A percentile compares a stretch with the other conserved stretches of the same genome.
phyloP scores from a whole-genome alignment of 2,888 invertebrate species.

The Galerucella pusilla region DNA sequence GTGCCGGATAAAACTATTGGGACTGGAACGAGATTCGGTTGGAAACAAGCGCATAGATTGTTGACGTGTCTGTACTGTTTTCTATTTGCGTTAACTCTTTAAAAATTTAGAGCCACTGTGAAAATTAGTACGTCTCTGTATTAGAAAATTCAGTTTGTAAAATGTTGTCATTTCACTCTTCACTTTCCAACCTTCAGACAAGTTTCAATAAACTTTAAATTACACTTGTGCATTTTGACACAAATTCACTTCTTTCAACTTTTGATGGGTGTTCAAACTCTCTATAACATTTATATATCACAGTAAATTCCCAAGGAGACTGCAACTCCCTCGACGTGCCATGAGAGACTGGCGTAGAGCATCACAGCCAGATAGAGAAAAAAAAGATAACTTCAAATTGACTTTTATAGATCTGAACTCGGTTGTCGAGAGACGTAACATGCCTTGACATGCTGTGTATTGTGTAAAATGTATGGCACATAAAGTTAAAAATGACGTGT shows the following conservation, averaged over 20 bases:
- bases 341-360: slow-evolving; percentile 11
- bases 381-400: slow-evolving; percentile 24
- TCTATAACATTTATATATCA: not conserved
- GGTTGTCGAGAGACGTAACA: slow-evolving; percentile 23
- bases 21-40: too few relatives aligned
- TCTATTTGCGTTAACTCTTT: too few relatives aligned
- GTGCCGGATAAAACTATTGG: too few relatives aligned
- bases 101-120: too few relatives aligned
- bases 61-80: too few relatives aligned
- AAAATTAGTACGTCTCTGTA: too few relatives aligned
- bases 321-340: not conserved
- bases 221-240: not conserved
- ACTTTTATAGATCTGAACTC: slow-evolving; percentile 33
- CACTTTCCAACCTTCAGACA: not conserved
- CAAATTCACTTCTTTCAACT: not conserved
- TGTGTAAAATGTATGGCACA: slow-evolving; percentile 29
- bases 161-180: not conserved
- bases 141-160: too few relatives aligned
- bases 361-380: not conserved
- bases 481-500: slow-evolving; percentile 30
- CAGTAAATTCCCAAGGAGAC: not conserved
- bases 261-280: slow-evolving; percentile 1
- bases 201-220: not conserved
- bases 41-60: too few relatives aligned
- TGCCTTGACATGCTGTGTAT: slow-evolving; percentile 25